Evolutionary conservation across 2,797 vertebrate genomes (phyloP).

Genomic region (Darevskia mixta): DNA sequence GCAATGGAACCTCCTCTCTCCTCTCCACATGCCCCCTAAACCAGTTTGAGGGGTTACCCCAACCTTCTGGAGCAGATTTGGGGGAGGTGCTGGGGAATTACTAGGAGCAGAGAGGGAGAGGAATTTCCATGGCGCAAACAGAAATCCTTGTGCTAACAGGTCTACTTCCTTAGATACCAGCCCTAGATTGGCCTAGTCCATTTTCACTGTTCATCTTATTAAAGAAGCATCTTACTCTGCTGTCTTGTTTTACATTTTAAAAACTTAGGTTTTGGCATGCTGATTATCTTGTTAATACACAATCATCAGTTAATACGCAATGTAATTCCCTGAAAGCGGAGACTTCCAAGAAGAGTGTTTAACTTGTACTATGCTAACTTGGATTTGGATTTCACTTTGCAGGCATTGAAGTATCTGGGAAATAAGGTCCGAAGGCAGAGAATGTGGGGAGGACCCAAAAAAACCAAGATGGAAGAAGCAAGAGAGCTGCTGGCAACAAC

Average conservation of each 20-base stretch:
- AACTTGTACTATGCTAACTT: not conserved
- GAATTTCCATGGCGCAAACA: too few relatives aligned
- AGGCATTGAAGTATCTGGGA: constrained; percentile 95
- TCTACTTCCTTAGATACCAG: too few relatives aligned
- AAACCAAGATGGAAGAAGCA: constrained; percentile 98
- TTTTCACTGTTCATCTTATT: not conserved
- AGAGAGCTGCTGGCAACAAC: constrained; percentile 95
- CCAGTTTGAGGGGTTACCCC: too few relatives aligned
- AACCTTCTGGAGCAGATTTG: too few relatives aligned
- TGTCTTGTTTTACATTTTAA: not conserved
- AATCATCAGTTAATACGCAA: not conserved
- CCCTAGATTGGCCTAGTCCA: not conserved
- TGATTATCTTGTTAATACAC: not conserved
- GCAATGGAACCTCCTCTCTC: too few relatives aligned
- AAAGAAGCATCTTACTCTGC: not conserved
- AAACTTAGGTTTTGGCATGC: not conserved
- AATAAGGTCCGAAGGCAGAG: constrained; percentile 97
- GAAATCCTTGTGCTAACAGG: too few relatives aligned
- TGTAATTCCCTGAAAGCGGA: not conserved
- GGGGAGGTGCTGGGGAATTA: too few relatives aligned
- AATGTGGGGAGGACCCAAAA: constrained; percentile 99
- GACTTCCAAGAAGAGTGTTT: not conserved
- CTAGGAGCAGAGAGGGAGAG: too few relatives aligned
- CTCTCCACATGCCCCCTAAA: too few relatives aligned
- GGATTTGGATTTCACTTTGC: constrained; percentile 41